Evolutionary conservation across 2,888 invertebrate genomes (phyloP).

Genomic region (Orthosia gothica): DNA sequence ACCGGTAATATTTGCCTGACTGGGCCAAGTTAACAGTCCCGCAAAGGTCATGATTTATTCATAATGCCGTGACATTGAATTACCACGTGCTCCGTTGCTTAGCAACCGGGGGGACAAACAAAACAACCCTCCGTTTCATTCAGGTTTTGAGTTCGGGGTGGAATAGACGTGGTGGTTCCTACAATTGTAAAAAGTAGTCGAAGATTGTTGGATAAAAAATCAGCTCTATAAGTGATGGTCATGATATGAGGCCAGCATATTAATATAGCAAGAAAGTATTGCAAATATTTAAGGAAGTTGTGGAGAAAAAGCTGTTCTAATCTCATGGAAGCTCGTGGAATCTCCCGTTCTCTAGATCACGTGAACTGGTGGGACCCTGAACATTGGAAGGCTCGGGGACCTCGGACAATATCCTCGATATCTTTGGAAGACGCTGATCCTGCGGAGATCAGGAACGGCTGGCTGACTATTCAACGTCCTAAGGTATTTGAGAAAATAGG

Average conservation of each 20-base stretch:
- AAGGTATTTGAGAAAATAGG: constrained; percentile 74
- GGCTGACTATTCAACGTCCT: constrained; percentile 82
- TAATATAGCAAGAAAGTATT: not conserved
- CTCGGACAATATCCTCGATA: constrained; percentile 79
- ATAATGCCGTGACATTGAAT: constrained; percentile 83
- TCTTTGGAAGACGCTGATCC: constrained; percentile 82
- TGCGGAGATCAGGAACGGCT: constrained; percentile 84
- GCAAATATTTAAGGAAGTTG: not conserved
- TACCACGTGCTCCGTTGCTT: constrained; percentile 83
- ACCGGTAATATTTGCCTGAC: constrained; percentile 53
- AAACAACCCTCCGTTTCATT: constrained; percentile 80
- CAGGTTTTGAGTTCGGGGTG: constrained; percentile 63
- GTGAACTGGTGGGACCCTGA: constrained; percentile 87
- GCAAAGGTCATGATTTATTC: constrained; percentile 81
- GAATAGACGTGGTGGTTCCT: constrained; percentile 53
- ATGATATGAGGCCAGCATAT: not conserved
- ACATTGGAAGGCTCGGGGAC: constrained; percentile 78
- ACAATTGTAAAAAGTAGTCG: not conserved
- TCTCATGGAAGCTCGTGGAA: constrained; percentile 79
- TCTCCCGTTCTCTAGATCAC: constrained; percentile 81
- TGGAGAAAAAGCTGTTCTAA: not conserved
- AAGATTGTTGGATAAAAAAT: not conserved
- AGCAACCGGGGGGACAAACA: constrained; percentile 79
- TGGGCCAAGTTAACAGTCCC: constrained; percentile 80
- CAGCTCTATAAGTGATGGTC: not conserved